Percentiles rank a stretch among this genome's conserved stretches.
phyloP scores from a whole-genome alignment of 2,113 vertebrate species.

The Brevimyrus niger region DNA sequence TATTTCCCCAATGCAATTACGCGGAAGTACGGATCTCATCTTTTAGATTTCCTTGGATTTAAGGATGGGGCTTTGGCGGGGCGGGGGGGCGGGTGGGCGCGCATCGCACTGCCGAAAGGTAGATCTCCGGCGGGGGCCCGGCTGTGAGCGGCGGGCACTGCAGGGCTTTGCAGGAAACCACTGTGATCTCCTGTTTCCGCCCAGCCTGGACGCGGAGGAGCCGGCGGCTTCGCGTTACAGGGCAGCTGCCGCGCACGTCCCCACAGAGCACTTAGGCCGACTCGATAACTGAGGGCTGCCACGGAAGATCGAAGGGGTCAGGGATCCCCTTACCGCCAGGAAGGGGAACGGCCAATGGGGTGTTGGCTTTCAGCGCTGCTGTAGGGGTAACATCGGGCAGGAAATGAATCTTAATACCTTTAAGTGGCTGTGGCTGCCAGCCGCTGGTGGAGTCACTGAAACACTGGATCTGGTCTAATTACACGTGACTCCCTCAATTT shows the following conservation, averaged over 20 bases:
- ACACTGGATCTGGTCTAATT: conserved; percentile 54
- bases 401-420: conserved; percentile 63
- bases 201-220: conserved; percentile 57
- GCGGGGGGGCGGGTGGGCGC: conserved; percentile 64
- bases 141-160: conserved; percentile 70
- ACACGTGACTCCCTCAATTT: conserved; percentile 47
- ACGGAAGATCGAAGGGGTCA: conserved; percentile 59
- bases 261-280: conserved; percentile 53
- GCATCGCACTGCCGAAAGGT: conserved; percentile 60
- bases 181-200: conserved; percentile 66
- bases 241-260: conserved; percentile 58
- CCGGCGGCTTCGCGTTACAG: conserved; percentile 46
- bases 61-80: conserved; percentile 54
- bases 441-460: conserved; percentile 52
- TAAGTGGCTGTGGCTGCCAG: conserved; percentile 57
- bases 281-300: conserved; percentile 61
- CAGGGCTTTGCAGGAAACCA: conserved; percentile 65
- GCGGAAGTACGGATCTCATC: conserved; percentile 47
- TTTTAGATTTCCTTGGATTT: conserved; percentile 50
- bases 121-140: conserved; percentile 65
- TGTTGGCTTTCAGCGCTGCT: conserved; percentile 60
- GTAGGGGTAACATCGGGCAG: conserved; percentile 60
- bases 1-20: conserved; percentile 29
- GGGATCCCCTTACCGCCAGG: conserved; percentile 53
- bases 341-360: conserved; percentile 61